Percentiles rank a stretch among this genome's conserved stretches.
phyloP scores from a whole-genome alignment of 2,113 vertebrate species.

The Tringa solitaria region DNA sequence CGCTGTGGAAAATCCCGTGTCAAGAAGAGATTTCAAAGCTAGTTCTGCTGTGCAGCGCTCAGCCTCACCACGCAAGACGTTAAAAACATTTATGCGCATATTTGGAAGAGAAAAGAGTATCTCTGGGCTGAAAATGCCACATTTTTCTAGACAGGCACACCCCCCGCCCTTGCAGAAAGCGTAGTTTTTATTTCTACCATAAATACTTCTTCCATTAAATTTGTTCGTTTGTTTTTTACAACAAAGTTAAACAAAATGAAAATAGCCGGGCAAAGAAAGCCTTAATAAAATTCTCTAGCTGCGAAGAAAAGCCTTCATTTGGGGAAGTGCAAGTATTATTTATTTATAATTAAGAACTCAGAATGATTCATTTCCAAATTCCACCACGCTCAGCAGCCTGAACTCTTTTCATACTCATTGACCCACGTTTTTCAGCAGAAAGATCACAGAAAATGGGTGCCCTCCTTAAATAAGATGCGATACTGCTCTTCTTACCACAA shows the following conservation, averaged over 20 bases:
- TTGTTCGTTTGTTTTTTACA: neutral
- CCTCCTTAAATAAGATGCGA: neutral
- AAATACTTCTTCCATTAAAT: neutral
- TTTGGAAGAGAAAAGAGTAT: neutral
- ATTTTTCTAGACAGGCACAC: too few species aligned
- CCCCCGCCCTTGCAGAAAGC: neutral
- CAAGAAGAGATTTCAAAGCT: neutral
- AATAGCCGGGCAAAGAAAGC: neutral
- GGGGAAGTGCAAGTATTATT: neutral
- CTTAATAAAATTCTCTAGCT: neutral
- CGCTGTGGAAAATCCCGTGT: neutral
- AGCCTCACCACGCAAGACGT: neutral
- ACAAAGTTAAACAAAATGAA: neutral
- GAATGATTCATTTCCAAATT: constrained; percentile 18
- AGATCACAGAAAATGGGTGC: neutral
- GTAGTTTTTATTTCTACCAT: neutral
- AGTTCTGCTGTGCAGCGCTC: neutral
- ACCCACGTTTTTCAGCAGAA: neutral
- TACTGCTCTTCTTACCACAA: neutral
- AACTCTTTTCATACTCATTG: neutral
- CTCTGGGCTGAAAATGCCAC: too few species aligned
- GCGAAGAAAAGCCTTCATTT: neutral
- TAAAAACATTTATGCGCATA: neutral
- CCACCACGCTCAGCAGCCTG: neutral
- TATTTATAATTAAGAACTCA: neutral